phyloP scores from a whole-genome alignment of 1,140 invertebrate genomes.

The Formica selysi region DNA sequence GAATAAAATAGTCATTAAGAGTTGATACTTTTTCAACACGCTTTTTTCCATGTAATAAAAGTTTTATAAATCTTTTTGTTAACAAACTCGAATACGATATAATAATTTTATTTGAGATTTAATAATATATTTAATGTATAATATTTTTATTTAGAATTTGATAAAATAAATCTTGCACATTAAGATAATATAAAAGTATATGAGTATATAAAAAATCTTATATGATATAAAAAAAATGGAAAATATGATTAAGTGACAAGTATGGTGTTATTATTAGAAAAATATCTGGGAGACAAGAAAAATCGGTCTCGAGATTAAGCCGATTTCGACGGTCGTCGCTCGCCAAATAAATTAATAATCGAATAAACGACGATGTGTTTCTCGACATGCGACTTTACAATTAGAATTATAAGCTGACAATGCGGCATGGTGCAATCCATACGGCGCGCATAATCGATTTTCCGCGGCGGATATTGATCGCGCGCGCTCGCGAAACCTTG shows the following conservation, averaged over 20 bases:
- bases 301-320: slow-evolving; percentile 15
- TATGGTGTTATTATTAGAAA: too few relatives aligned
- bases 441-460: slow-evolving; percentile 70
- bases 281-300: not conserved
- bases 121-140: too few relatives aligned
- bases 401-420: slow-evolving; percentile 67
- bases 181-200: not conserved
- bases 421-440: slow-evolving; percentile 66
- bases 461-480: slow-evolving; percentile 65
- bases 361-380: slow-evolving; percentile 37
- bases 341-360: slow-evolving; percentile 39
- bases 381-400: slow-evolving; percentile 35
- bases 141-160: not conserved
- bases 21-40: too few relatives aligned
- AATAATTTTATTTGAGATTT: too few relatives aligned
- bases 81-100: not conserved
- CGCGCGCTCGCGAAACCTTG: slow-evolving; percentile 62
- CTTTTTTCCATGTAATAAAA: not conserved
- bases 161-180: not conserved
- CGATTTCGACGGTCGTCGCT: not conserved
- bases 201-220: not conserved
- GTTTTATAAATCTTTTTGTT: not conserved
- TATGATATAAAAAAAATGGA: not conserved
- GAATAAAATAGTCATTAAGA: not conserved
- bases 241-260: not conserved